phyloP scores from a whole-genome alignment of 1,140 invertebrate genomes.

The Holcopasites calliopsidis region DNA sequence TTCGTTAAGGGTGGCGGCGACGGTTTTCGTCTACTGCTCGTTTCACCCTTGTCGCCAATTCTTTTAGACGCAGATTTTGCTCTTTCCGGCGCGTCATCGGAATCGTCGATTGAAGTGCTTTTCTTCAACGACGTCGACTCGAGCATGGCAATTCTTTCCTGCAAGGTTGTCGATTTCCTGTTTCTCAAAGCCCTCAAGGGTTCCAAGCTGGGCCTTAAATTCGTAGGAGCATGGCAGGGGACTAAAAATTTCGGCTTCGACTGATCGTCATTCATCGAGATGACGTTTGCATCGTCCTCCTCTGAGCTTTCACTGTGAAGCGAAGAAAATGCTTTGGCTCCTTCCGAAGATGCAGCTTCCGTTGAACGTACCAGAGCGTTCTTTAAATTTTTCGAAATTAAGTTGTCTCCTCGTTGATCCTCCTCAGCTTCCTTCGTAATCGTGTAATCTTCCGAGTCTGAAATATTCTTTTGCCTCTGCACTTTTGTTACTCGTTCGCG shows the following conservation, averaged over 20 bases:
- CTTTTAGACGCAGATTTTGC: background rate
- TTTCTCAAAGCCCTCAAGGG: slow-evolving; percentile 68
- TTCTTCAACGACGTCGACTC: slow-evolving; percentile 41
- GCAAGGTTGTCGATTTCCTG: slow-evolving; percentile 67
- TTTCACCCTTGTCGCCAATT: background rate
- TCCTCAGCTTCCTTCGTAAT: background rate
- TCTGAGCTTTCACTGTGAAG: slow-evolving; percentile 59
- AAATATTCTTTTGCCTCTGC: no score
- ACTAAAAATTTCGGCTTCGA: slow-evolving; percentile 63
- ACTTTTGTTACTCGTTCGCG: background rate
- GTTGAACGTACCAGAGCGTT: background rate
- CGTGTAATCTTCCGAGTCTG: background rate
- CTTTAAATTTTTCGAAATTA: slow-evolving; percentile 1
- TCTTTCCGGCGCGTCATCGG: slow-evolving; percentile 45
- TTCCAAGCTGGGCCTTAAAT: slow-evolving; percentile 71
- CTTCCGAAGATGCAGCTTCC: slow-evolving; percentile 38
- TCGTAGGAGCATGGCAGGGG: slow-evolving; percentile 70
- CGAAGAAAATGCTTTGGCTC: slow-evolving; percentile 37
- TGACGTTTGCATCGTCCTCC: slow-evolving; percentile 55
- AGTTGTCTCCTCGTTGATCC: background rate
- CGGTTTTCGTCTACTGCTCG: background rate
- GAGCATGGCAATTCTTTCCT: slow-evolving; percentile 55
- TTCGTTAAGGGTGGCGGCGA: background rate
- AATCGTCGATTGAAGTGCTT: slow-evolving; percentile 53
- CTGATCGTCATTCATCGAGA: slow-evolving; percentile 51